Percentiles rank a stretch among this genome's conserved stretches.
phyloP scores from a whole-genome alignment of 2,797 vertebrate species.

The Scolopax rusticola region DNA sequence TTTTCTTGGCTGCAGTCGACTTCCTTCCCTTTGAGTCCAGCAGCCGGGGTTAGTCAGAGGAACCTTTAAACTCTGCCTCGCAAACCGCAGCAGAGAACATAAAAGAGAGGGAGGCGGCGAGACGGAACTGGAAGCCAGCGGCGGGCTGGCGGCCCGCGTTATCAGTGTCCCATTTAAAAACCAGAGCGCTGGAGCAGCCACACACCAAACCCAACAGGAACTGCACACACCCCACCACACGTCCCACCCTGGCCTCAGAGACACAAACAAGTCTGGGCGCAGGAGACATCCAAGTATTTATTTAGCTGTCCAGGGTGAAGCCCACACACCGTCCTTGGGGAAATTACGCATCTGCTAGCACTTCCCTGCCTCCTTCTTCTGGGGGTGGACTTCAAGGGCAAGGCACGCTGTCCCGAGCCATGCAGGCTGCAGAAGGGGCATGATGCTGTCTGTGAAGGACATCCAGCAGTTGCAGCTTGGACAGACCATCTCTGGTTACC shows the following conservation, averaged over 20 bases:
- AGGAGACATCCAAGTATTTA: background rate
- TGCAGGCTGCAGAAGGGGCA: background rate
- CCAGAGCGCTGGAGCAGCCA: background rate
- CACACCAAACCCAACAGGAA: constrained; percentile 2
- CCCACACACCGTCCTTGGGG: background rate
- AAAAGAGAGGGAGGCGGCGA: background rate
- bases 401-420: background rate
- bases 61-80: background rate
- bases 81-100: background rate
- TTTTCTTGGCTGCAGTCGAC: background rate
- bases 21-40: constrained; percentile 41
- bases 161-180: background rate
- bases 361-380: background rate
- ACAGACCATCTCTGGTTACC: background rate
- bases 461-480: background rate
- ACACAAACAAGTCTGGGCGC: background rate
- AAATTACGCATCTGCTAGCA: background rate
- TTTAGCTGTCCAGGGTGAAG: background rate
- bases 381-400: background rate
- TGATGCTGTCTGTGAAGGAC: background rate
- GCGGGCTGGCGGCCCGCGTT: background rate
- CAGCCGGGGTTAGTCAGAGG: background rate
- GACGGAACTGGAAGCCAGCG: constrained; percentile 5
- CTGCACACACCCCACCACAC: background rate
- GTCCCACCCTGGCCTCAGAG: background rate